phyloP scores from a whole-genome alignment of 2,888 invertebrate genomes.

The Cyaniris semiargus region DNA sequence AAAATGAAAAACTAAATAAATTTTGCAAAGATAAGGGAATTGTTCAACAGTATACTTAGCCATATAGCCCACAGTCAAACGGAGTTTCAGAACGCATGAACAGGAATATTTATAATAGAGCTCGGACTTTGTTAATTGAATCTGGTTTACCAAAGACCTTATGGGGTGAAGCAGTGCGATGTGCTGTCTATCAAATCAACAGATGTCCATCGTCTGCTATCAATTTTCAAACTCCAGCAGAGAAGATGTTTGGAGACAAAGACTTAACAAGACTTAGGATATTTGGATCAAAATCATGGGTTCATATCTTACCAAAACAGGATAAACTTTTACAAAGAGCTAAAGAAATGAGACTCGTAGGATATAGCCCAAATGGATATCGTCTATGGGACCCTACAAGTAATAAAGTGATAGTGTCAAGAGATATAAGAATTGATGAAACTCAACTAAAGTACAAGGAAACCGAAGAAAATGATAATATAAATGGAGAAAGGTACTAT shows the following conservation, averaged over 20 bases:
- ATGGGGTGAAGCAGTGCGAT: slow-evolving; percentile 30
- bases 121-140: slow-evolving; percentile 25
- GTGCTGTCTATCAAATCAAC: slow-evolving; percentile 30
- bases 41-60: slow-evolving; percentile 19
- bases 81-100: slow-evolving; percentile 31
- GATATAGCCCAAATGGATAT: slow-evolving; percentile 36
- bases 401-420: slow-evolving; percentile 33
- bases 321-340: slow-evolving; percentile 36
- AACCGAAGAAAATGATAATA: too few species aligned
- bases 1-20: slow-evolving; percentile 13
- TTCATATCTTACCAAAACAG: slow-evolving; percentile 33
- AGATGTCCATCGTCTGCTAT: slow-evolving; percentile 32
- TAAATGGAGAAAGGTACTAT: too few species aligned
- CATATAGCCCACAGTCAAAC: slow-evolving; percentile 28
- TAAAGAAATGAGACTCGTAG: slow-evolving; percentile 34
- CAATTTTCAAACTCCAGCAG: slow-evolving; percentile 32
- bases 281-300: slow-evolving; percentile 39
- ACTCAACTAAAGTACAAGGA: too few species aligned
- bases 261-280: slow-evolving; percentile 31
- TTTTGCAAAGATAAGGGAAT: slow-evolving; percentile 31
- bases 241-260: slow-evolving; percentile 37
- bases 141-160: slow-evolving; percentile 11
- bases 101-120: slow-evolving; percentile 28
- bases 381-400: slow-evolving; percentile 36
- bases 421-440: slow-evolving; percentile 37